Conservation (phyloP, 1,140 invertebrate genomes). For the Drosophila arizonae region DNA sequence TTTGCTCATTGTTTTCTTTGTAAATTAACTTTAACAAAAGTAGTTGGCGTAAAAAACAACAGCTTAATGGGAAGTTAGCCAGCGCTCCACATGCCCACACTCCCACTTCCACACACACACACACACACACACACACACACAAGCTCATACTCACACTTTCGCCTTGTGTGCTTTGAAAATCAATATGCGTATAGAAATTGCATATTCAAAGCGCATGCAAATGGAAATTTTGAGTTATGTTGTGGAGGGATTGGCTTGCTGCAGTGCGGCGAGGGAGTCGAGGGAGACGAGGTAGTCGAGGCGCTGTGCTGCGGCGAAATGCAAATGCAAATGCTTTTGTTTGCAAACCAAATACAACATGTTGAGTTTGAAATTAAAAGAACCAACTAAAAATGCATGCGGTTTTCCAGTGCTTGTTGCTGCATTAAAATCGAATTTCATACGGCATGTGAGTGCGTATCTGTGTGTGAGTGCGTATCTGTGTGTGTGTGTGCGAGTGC, state of each 20-base stretch:
- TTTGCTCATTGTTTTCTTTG: slow-evolving; percentile 61
- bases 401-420: slow-evolving; percentile 43
- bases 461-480: not conserved
- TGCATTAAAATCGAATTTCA: slow-evolving; percentile 65
- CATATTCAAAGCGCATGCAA: slow-evolving; percentile 72
- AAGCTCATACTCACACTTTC: not conserved
- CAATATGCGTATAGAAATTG: slow-evolving; percentile 64
- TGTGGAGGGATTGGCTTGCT: slow-evolving; percentile 1
- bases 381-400: slow-evolving; percentile 36
- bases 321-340: no score
- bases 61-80: slow-evolving; percentile 11
- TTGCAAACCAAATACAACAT: slow-evolving; percentile 8
- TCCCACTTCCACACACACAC: not conserved
- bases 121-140: not conserved
- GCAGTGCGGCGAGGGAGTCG: not conserved
- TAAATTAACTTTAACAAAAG: slow-evolving; percentile 77
- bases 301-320: not conserved
- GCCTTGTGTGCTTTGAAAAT: slow-evolving; percentile 46
- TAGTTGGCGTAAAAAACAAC: slow-evolving; percentile 51
- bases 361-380: slow-evolving; percentile 38
- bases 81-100: not conserved
- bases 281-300: slow-evolving; percentile 1
- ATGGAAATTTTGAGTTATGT: slow-evolving; percentile 67
- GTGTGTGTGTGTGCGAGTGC: not conserved
- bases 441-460: not conserved